Conservation (phyloP, 2,113 vertebrate genomes). For the Panthera leo region DNA sequence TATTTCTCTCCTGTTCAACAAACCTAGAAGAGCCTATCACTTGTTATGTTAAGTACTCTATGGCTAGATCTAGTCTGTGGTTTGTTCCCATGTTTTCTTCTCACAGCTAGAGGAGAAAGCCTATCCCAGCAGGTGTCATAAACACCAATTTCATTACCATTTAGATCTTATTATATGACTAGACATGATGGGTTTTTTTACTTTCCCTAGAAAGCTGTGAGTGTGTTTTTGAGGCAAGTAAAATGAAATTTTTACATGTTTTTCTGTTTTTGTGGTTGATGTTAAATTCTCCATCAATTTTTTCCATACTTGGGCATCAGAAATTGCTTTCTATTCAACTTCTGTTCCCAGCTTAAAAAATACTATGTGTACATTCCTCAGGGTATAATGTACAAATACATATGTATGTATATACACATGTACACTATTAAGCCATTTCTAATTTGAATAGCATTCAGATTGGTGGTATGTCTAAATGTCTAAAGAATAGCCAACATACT, state of each 20-base stretch:
- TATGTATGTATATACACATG: not conserved
- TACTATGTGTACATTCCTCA: not conserved
- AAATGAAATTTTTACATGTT: not conserved
- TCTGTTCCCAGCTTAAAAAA: conserved; percentile 14
- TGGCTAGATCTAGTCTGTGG: not conserved
- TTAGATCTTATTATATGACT: not conserved
- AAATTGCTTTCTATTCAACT: conserved; percentile 4
- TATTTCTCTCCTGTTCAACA: not conserved
- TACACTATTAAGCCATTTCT: not conserved
- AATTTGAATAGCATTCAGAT: not conserved
- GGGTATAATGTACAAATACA: not conserved
- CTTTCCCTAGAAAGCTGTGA: not conserved
- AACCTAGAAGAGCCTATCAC: not conserved
- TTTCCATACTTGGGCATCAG: not conserved
- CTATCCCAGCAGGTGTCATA: not conserved
- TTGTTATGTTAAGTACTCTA: not conserved
- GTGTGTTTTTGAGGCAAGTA: not conserved
- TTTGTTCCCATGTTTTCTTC: not conserved
- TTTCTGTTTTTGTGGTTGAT: not conserved
- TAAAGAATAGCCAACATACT: not conserved
- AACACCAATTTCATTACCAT: not conserved
- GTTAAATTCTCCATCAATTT: conserved; percentile 16
- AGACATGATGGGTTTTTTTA: not conserved
- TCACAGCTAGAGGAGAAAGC: not conserved
- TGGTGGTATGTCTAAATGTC: not conserved